Evolutionary conservation across 2,113 vertebrate genomes (phyloP).

Genomic region (Climacteris rufus): DNA sequence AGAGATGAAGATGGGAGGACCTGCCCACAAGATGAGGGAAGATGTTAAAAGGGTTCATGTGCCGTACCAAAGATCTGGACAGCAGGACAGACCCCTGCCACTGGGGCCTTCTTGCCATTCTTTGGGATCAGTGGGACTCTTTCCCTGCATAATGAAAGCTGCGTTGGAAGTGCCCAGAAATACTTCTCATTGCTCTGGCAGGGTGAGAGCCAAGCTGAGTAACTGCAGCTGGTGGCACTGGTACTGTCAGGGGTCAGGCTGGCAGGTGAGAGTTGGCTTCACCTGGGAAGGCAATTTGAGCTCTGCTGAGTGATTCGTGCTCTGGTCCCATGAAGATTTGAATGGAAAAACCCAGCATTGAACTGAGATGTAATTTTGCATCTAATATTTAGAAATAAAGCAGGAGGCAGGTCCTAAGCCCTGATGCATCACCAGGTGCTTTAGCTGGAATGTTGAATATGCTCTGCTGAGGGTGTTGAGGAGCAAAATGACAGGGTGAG

Average conservation of each 20-base stretch:
- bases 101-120: not conserved
- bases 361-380: not conserved
- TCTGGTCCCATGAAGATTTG: not conserved
- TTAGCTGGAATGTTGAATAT: not conserved
- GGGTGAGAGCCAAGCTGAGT: not conserved
- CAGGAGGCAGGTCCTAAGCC: not conserved
- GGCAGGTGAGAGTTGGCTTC: not conserved
- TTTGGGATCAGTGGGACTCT: not conserved
- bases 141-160: not conserved
- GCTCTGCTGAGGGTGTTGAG: not conserved
- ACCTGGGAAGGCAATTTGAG: not conserved
- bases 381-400: not conserved
- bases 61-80: not conserved
- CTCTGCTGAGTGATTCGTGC: not conserved
- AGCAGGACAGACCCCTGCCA: not conserved
- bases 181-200: not conserved
- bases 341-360: not conserved
- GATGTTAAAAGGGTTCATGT: accelerated
- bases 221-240: not conserved
- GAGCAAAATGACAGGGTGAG: not conserved
- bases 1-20: not conserved
- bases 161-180: not conserved
- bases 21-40: not conserved
- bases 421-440: not conserved
- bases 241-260: not conserved